Base-by-base conservation (phyloP, 2,888 invertebrate species). In the Agrochola macilenta region DNA sequence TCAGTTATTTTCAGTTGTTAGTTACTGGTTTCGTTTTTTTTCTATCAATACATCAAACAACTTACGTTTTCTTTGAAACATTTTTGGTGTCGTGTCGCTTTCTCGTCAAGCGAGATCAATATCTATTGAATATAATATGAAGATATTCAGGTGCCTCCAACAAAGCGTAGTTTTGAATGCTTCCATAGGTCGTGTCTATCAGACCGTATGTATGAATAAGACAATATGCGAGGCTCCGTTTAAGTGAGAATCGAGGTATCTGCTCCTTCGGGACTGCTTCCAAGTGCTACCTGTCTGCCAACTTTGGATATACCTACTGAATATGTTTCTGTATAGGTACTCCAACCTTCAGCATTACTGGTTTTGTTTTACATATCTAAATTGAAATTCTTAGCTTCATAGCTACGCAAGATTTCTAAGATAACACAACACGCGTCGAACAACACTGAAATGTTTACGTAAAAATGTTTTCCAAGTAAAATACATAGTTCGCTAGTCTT, bases 171-270 rank as follows among this genome's bases (percentile, higher is more conserved):
- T 60, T 73, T 76, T 63, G 68, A 72, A 63, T 43, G 69, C 68
- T 78, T 68, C 71, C 66, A 76, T 83, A 71, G 72, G 73, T 72
- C 74, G 70, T 78, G 68, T 78, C 75, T 69, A 80, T 79, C 75
- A 76, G 77, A 65, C 69, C 61, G 83, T 76, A 87, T 88, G 83
- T 75, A 87, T 88, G 83, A 88, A 89, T 87, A 88, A 88, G 81
- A 88, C 80, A 89, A 86, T 86, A 83, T 85, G 72, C 75, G 63
- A 76, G 75, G 69, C 76, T 83, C 76, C 54, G 69, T 83, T 84
- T 86, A 83, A 85, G 81, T 83, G 79, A 39, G 76, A 82, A 87
- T 81, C 81, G 81, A 87, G 85, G 86, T 85, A 81, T 79, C 78
- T 66, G 57, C 43, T 76, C 82, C 64, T 69, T n/a, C 26, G 79